Conservation (phyloP, 2,797 vertebrate genomes). For the Neoniphon sammara region DNA sequence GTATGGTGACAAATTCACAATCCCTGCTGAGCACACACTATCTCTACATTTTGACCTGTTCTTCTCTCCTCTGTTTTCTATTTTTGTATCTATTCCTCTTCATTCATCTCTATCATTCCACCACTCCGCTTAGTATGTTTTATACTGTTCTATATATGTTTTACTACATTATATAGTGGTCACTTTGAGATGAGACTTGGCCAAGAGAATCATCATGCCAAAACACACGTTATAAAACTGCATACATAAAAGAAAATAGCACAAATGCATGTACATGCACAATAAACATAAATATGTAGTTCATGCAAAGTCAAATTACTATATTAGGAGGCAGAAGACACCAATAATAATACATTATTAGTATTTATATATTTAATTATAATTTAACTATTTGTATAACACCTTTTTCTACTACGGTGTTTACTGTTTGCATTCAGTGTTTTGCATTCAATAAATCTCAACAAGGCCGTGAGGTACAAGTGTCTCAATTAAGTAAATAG, state of each 20-base stretch:
- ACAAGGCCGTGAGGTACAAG: too few species aligned
- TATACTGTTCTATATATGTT: neutral
- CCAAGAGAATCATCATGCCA: neutral
- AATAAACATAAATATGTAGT: neutral
- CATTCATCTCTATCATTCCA: neutral
- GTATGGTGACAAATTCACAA: slow-evolving; percentile 10
- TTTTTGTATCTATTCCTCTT: neutral
- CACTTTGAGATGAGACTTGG: neutral
- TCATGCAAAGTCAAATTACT: neutral
- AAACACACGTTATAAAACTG: neutral
- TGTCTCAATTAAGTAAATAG: too few species aligned
- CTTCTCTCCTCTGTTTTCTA: neutral
- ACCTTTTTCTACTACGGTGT: too few species aligned
- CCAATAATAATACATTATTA: too few species aligned
- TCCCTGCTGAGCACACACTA: neutral
- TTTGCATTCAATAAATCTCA: too few species aligned
- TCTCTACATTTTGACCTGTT: neutral
- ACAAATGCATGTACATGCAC: neutral
- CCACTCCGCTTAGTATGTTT: neutral
- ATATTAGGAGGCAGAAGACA: neutral
- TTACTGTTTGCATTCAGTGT: too few species aligned
- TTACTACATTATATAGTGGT: neutral
- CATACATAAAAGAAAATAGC: neutral
- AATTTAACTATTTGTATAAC: too few species aligned
- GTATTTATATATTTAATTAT: too few species aligned